Evolutionary conservation across 2,888 invertebrate genomes (phyloP).

Genomic region (Agonopterix arenella): DNA sequence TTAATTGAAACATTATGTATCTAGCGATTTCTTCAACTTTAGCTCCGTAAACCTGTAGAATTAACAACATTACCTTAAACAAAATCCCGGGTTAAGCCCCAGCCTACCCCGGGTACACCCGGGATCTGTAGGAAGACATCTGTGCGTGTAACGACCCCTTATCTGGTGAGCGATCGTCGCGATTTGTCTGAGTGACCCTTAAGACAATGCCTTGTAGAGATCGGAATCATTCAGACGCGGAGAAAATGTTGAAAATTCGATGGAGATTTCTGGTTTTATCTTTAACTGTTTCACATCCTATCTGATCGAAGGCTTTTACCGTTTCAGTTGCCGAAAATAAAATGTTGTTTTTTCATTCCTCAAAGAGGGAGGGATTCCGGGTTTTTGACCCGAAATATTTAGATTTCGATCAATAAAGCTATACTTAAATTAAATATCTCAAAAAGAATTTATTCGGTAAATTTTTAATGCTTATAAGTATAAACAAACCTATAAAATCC

Average conservation of each 20-base stretch:
- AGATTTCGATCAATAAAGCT: too few species aligned
- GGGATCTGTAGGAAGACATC: slow-evolving; percentile 18
- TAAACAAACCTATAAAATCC: too few species aligned
- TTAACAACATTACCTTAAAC: slow-evolving; percentile 15
- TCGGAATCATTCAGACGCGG: neutral
- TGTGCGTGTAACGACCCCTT: slow-evolving; percentile 28
- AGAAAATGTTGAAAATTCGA: too few species aligned
- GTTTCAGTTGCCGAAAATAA: neutral
- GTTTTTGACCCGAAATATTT: too few species aligned
- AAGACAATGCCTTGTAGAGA: slow-evolving; percentile 16
- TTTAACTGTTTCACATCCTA: neutral
- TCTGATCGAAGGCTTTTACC: neutral
- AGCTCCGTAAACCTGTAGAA: neutral
- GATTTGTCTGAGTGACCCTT: slow-evolving; percentile 39
- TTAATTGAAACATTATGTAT: too few species aligned
- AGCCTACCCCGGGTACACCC: slow-evolving; percentile 5
- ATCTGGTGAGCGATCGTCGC: slow-evolving; percentile 28
- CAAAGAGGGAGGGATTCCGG: too few species aligned
- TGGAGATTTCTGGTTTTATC: neutral
- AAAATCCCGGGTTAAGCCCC: slow-evolving; percentile 17
- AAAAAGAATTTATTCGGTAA: too few species aligned
- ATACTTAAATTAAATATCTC: too few species aligned
- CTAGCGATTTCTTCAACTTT: neutral
- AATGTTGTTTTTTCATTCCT: too few species aligned
- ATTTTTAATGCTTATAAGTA: too few species aligned